Conservation (phyloP, 2,797 vertebrate species). For the Xiphophorus birchmanni region DNA sequence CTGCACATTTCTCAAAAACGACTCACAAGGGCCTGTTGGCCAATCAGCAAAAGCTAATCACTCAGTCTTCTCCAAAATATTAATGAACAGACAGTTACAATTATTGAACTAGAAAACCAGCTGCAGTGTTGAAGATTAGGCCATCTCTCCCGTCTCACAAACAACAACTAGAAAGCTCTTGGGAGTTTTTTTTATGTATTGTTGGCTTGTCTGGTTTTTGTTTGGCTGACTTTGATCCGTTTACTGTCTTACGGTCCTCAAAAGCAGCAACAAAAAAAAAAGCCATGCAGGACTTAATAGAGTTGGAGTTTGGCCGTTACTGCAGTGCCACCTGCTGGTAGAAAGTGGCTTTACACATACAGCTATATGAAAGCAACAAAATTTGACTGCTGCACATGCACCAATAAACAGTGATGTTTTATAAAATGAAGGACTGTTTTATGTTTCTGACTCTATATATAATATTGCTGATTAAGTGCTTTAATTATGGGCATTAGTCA, state of each 20-base stretch:
- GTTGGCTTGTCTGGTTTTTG: background rate
- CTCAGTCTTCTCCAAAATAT: slow-evolving; percentile 43
- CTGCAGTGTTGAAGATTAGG: background rate
- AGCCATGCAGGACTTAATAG: slow-evolving; percentile 18
- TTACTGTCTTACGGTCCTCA: slow-evolving; percentile 19
- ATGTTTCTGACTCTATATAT: background rate
- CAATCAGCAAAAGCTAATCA: background rate
- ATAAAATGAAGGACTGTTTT: background rate
- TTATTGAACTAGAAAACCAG: slow-evolving; percentile 53
- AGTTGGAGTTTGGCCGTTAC: slow-evolving; percentile 30
- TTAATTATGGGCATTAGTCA: background rate
- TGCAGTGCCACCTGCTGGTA: slow-evolving; percentile 69
- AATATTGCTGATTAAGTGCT: background rate
- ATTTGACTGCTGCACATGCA: background rate
- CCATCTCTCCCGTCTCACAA: slow-evolving; percentile 30
- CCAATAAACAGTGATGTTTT: background rate
- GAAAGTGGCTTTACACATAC: slow-evolving; percentile 24
- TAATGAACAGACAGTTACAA: slow-evolving; percentile 64
- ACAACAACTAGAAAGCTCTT: slow-evolving; percentile 21
- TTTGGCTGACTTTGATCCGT: slow-evolving; percentile 20
- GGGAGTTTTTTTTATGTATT: slow-evolving; percentile 1
- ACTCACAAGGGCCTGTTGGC: slow-evolving; percentile 13
- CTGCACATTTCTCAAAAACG: slow-evolving; percentile 58
- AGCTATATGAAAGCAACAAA: background rate
- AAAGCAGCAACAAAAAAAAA: background rate